These are phyloP conservation scores for Dipodomys stephensi DNA, from an alignment of 2,113 vertebrate genomes.

Conservation along the genomic window DNA sequence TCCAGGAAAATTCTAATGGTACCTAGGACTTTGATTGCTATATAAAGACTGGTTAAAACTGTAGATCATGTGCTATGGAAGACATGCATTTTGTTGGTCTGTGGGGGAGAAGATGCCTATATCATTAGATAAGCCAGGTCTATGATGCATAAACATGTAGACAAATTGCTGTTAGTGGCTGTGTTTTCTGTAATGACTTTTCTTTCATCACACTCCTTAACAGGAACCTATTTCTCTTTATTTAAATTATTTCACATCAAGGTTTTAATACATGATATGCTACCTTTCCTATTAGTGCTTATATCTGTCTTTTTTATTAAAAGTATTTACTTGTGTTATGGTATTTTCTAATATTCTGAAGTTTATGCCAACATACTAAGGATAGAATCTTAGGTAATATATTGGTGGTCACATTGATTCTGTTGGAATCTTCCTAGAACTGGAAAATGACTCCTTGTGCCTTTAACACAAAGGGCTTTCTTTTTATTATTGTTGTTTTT, in stretches of 20 bases:
- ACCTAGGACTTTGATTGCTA: slow-evolving; percentile 22
- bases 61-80: not conserved
- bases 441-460: not conserved
- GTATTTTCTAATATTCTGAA: not conserved
- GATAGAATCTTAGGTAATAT: not conserved
- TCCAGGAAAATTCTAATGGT: not conserved
- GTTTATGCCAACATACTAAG: not conserved
- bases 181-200: not conserved
- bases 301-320: slow-evolving; percentile 4
- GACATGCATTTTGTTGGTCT: not conserved
- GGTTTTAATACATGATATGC: not conserved
- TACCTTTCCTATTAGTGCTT: not conserved
- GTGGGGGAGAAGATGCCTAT: not conserved
- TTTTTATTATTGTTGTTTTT: not conserved
- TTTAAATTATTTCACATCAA: slow-evolving; percentile 17
- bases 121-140: not conserved
- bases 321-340: not conserved
- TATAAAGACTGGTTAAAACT: not conserved
- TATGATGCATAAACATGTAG: not conserved
- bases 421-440: not conserved
- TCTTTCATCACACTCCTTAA: not conserved
- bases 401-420: not conserved
- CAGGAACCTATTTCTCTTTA: not conserved
- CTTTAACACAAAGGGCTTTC: not conserved
- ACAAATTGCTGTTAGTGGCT: not conserved